A percentile compares a stretch with the other conserved stretches of the same genome.
These are phyloP conservation scores for Entelurus aequoreus DNA, from an alignment of 2,113 vertebrate species.

Conservation along the genomic window DNA sequence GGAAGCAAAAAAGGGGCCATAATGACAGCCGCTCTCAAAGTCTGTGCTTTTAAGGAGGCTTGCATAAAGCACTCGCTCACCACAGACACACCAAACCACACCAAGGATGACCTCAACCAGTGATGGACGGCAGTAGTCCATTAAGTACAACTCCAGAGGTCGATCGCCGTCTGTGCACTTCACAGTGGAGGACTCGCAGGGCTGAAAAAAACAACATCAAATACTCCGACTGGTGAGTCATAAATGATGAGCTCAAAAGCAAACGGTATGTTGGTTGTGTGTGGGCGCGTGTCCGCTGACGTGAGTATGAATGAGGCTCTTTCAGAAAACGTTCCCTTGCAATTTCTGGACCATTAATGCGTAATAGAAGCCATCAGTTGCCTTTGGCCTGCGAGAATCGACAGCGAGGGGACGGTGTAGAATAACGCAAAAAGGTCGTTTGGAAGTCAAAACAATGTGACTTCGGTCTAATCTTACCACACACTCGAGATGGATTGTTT, in stretches of 20 bases:
- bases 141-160: conserved; percentile 38
- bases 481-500: background rate
- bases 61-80: background rate
- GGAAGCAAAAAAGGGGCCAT: background rate
- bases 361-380: conserved; percentile 48
- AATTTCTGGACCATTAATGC: conserved; percentile 59
- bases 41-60: conserved; percentile 5
- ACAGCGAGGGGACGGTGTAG: conserved; percentile 20
- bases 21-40: background rate
- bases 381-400: conserved; percentile 30
- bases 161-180: conserved; percentile 30
- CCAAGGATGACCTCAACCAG: conserved; percentile 19
- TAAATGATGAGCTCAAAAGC: conserved; percentile 59
- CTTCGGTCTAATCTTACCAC: background rate
- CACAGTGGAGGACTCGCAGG: conserved; percentile 35
- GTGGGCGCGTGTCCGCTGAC: conserved; percentile 13
- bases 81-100: conserved; percentile 15
- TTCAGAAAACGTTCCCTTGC: conserved; percentile 50
- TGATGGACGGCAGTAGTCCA: conserved; percentile 18
- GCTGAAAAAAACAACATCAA: conserved; percentile 12
- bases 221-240: conserved; percentile 50
- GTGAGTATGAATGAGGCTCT: conserved; percentile 24
- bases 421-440: conserved; percentile 49
- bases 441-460: conserved; percentile 34
- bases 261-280: background rate